These are phyloP conservation scores for Contarinia nasturtii DNA, from an alignment of 1,140 invertebrate genomes.

Conservation along the genomic window DNA sequence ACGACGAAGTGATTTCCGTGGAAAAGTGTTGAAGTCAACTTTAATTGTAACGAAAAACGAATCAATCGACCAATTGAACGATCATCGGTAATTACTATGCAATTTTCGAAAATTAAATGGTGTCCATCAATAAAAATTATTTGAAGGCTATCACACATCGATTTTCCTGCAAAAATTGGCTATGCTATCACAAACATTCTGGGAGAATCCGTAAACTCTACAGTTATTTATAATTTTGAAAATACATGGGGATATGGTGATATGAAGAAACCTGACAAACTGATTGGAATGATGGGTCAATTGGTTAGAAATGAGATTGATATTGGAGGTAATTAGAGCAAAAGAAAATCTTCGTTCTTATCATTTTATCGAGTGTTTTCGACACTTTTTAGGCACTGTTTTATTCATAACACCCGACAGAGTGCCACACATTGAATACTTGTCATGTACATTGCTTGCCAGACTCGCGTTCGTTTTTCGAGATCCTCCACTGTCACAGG, in stretches of 20 bases:
- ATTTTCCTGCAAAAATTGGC: constrained; percentile 5
- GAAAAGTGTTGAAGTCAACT: too few species aligned
- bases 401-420: constrained; percentile 1
- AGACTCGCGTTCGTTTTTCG: constrained; percentile 4
- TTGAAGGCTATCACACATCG: constrained; percentile 3
- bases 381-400: constrained; percentile 5
- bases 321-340: constrained; percentile 9
- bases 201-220: constrained; percentile 1
- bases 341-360: too few species aligned
- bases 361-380: too few species aligned
- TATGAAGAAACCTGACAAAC: constrained; percentile 13
- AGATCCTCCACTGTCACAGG: constrained; percentile 3
- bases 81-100: too few species aligned
- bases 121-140: too few species aligned
- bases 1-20: too few species aligned
- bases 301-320: constrained; percentile 7
- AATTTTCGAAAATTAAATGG: too few species aligned
- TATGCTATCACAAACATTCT: constrained; percentile 3
- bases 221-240: background rate
- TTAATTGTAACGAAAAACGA: too few species aligned
- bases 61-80: too few species aligned
- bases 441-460: constrained; percentile 1
- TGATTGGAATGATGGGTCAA: constrained; percentile 20
- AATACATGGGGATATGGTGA: constrained; percentile 12
- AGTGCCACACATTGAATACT: constrained; percentile 1